Conservation (phyloP, 1,140 invertebrate genomes). For the Anastatus disparis region DNA sequence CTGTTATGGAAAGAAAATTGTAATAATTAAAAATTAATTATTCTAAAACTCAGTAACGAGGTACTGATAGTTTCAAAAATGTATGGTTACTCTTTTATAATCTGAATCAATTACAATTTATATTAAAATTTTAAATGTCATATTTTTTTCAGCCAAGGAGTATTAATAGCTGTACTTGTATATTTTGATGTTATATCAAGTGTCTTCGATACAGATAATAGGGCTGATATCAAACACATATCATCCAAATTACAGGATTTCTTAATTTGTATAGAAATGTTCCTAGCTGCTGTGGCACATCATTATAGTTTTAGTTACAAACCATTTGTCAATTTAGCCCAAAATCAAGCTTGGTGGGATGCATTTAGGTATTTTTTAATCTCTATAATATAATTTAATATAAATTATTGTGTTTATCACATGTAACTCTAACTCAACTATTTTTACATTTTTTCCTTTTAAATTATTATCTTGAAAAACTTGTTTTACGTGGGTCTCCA, state of each 20-base stretch:
- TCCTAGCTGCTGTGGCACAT: conserved; percentile 93
- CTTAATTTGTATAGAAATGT: conserved; percentile 98
- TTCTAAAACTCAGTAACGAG: conserved; percentile 11
- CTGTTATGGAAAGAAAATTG: background rate
- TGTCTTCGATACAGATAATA: conserved; percentile 74
- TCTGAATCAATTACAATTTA: too few species aligned
- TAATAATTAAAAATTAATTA: too few species aligned
- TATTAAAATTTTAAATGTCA: background rate
- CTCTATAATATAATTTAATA: too few species aligned
- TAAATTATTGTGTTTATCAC: too few species aligned
- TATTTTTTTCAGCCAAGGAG: conserved; percentile 82
- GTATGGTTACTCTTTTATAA: too few species aligned
- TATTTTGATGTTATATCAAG: conserved; percentile 80
- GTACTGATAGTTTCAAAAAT: too few species aligned
- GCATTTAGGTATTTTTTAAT: conserved; percentile 63
- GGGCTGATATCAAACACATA: conserved; percentile 75
- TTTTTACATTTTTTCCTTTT: too few species aligned
- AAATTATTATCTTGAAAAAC: too few species aligned
- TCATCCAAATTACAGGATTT: conserved; percentile 92
- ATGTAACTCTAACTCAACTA: too few species aligned
- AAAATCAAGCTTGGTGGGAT: conserved; percentile 70
- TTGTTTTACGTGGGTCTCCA: too few species aligned
- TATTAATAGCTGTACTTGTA: conserved; percentile 87
- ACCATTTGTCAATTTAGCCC: conserved; percentile 75
- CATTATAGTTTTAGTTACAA: conserved; percentile 94